A percentile compares a stretch with the other conserved stretches of the same genome.
Conservation (phyloP, 2,797 vertebrate genomes). For the Hemibagrus guttatus region DNA sequence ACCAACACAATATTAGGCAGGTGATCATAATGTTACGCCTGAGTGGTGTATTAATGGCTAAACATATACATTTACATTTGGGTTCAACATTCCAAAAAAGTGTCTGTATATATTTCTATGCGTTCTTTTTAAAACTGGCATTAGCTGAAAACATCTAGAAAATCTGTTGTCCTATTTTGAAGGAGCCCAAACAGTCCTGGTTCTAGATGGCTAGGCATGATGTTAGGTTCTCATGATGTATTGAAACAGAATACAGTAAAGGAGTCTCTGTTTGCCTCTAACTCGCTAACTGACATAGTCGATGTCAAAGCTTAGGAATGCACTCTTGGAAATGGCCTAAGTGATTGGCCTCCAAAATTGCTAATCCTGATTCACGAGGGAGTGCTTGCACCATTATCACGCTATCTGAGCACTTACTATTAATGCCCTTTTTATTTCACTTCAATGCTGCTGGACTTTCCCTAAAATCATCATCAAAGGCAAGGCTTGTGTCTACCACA, state of each 20-base stretch:
- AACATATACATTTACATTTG: neutral
- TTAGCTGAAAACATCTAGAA: neutral
- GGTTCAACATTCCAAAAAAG: neutral
- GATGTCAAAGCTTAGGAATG: constrained; percentile 66
- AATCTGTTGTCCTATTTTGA: neutral
- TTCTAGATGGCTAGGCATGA: neutral
- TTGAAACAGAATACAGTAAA: constrained; percentile 40
- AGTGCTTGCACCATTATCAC: constrained; percentile 63
- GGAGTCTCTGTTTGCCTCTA: constrained; percentile 51
- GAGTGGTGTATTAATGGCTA: neutral
- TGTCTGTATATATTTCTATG: neutral
- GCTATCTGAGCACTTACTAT: constrained; percentile 68
- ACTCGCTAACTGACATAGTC: constrained; percentile 58
- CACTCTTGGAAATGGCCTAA: constrained; percentile 52
- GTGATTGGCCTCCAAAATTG: constrained; percentile 60
- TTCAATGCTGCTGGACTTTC: constrained; percentile 71
- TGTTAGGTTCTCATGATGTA: constrained; percentile 32
- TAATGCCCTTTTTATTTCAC: constrained; percentile 72
- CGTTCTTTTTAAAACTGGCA: neutral
- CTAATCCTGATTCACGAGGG: constrained; percentile 66
- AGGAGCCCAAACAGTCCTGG: neutral
- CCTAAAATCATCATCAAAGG: constrained; percentile 72
- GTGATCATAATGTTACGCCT: too few species aligned
- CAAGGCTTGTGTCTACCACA: constrained; percentile 68
- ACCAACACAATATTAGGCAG: too few species aligned